Evolutionary conservation across 2,797 vertebrate genomes (phyloP).

Genomic region (Pantherophis alleghaniensis): DNA sequence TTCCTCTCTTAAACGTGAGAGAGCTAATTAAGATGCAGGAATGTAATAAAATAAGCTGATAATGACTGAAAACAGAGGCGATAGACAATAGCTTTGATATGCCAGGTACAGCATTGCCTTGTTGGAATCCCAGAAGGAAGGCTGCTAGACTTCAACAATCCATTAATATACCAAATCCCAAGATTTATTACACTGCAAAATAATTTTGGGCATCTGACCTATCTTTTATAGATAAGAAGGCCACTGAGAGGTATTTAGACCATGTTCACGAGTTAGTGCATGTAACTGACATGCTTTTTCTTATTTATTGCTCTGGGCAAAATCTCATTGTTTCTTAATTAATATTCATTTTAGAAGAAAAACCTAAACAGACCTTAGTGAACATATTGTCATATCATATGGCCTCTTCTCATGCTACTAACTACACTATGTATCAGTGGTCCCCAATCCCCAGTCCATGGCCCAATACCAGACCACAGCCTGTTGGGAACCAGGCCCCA

Average conservation of each 20-base stretch:
- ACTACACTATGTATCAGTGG: not conserved
- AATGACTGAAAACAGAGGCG: constrained; percentile 23
- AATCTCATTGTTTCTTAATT: constrained; percentile 18
- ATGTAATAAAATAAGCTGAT: not conserved
- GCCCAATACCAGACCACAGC: not conserved
- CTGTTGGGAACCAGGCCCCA: not conserved
- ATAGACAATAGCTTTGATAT: constrained; percentile 4
- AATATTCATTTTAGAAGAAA: constrained; percentile 35
- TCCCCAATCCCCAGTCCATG: not conserved
- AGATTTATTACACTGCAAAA: not conserved
- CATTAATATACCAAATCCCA: not conserved
- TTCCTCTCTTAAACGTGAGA: not conserved
- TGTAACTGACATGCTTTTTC: not conserved
- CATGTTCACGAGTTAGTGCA: not conserved
- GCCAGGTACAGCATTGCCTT: not conserved
- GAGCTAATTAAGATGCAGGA: constrained; percentile 4
- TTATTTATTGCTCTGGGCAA: not conserved
- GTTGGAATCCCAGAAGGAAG: not conserved
- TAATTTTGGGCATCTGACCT: not conserved
- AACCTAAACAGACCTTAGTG: constrained; percentile 51
- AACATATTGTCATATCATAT: constrained; percentile 43
- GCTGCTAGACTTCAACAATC: not conserved
- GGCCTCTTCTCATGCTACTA: constrained; percentile 35
- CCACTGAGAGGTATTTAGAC: not conserved
- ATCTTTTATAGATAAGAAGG: not conserved